These are phyloP conservation scores for Drosophila subquinaria DNA, from an alignment of 2,888 invertebrate genomes.

Conservation along the genomic window DNA sequence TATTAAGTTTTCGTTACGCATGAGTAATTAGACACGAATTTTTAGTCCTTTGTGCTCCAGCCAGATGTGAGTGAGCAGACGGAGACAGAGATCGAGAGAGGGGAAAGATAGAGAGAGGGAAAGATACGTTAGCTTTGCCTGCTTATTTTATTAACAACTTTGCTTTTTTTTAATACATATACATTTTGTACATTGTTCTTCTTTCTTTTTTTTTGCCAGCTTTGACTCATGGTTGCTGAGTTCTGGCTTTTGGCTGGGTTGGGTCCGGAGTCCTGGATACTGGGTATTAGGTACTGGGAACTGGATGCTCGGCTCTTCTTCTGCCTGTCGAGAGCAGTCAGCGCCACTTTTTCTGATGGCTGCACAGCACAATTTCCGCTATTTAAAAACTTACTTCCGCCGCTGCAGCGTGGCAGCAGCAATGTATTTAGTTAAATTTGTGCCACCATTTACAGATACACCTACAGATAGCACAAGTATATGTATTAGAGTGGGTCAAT, in stretches of 20 bases:
- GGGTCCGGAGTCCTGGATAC: constrained; percentile 13
- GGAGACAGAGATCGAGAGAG: constrained; percentile 1
- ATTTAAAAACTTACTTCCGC: constrained; percentile 78
- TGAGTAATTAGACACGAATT: constrained; percentile 71
- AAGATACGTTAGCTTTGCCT: constrained; percentile 11
- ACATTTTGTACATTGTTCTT: not conserved
- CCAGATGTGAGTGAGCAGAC: constrained; percentile 10
- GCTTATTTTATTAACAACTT: constrained; percentile 73
- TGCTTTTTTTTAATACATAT: constrained; percentile 32
- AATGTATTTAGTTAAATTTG: constrained; percentile 57
- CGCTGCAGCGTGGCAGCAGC: constrained; percentile 21
- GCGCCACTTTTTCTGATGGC: constrained; percentile 74
- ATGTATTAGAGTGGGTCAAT: not conserved
- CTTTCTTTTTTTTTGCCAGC: constrained; percentile 9
- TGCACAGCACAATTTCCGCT: constrained; percentile 79
- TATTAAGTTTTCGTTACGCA: constrained; percentile 76
- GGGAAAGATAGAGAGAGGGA: constrained; percentile 1
- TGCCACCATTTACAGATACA: constrained; percentile 42
- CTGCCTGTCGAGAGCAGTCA: constrained; percentile 53
- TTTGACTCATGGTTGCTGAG: constrained; percentile 26
- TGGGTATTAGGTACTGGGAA: not conserved
- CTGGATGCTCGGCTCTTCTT: not conserved
- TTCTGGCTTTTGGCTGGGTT: constrained; percentile 15
- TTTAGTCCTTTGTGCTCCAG: constrained; percentile 39
- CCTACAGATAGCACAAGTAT: constrained; percentile 17